A percentile compares a stretch with the other conserved stretches of the same genome.
Evolutionary conservation across 2,113 vertebrate genomes (phyloP).

Genomic region (Pyxicephalus adspersus): DNA sequence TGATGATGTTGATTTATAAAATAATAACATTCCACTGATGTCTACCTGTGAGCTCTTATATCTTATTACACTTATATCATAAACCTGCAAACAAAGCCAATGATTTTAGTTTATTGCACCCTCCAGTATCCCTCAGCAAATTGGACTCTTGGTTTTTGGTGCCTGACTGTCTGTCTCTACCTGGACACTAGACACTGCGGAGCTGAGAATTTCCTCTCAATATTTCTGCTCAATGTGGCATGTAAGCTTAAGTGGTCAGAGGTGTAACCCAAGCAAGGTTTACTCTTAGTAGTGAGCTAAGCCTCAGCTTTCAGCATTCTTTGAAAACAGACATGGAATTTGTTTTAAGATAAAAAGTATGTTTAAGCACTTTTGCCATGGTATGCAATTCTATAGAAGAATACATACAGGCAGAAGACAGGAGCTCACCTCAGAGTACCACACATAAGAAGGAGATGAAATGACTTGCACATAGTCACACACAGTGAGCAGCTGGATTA

Average conservation of each 20-base stretch:
- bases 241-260: conserved; percentile 53
- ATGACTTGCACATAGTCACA: conserved; percentile 30
- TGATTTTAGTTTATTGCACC: conserved; percentile 43
- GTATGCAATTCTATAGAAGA: conserved; percentile 27
- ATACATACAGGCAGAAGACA: conserved; percentile 37
- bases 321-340: conserved; percentile 53
- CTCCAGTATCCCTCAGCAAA: conserved; percentile 44
- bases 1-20: conserved; percentile 53
- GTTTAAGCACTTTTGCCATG: conserved; percentile 44
- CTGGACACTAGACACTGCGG: conserved; percentile 52
- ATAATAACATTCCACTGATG: conserved; percentile 40
- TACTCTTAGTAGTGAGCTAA: conserved; percentile 43
- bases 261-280: conserved; percentile 52
- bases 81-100: conserved; percentile 45
- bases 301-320: conserved; percentile 45
- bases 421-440: conserved; percentile 17
- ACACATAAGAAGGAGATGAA: conserved; percentile 22
- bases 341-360: conserved; percentile 42
- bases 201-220: conserved; percentile 51
- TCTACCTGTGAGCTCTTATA: conserved; percentile 37
- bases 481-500: conserved; percentile 21
- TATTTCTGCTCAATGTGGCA: conserved; percentile 55
- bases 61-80: conserved; percentile 46
- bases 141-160: conserved; percentile 55
- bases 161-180: conserved; percentile 57